Base-by-base conservation (phyloP, 2,797 vertebrate genomes). In the Rhynchonycteris naso region DNA sequence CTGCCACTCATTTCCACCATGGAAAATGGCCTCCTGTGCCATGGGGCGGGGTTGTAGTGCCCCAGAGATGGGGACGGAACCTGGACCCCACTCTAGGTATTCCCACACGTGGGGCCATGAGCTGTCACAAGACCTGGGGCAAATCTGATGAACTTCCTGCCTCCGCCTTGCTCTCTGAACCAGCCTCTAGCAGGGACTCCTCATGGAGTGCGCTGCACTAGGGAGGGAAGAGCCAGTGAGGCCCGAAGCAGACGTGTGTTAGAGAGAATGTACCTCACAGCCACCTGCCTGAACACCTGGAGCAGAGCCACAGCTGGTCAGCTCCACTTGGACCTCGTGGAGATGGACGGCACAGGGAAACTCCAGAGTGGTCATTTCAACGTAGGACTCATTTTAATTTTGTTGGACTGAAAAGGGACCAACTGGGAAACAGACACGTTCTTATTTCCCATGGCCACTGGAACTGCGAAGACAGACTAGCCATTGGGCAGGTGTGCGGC, bases 321-420 rank as follows among this genome's bases (percentile, higher is more conserved):
- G 58, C 61, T 72, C 16, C 61, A 9, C 75, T 47, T 58, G 58
- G 14, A 50, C 50, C 52, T 65, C 66, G 66, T 72, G 1, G 68
- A 78, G 66, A n/a, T 50, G 16, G 61, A 72, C 54, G 52, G 26
- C 61, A 52, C 10, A 12, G 12, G 90, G 88, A 93, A 87, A 91
- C n/a, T 80, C 82, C 58, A 68, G 56, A 80, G 15, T 11, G 8
- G 66, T 92, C 72, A 26, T 61, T 84, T 35, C 52, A 83, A 84
- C 71, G 50, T 86, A 28, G 56, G n/a, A 47, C 87, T 74, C 87
- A 10, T 83, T 90, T 91, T 83, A 69, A 82, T 71, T 84, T 66
- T 11, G 21, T 75, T 72, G 66, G 71, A 50, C 63, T 38, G 83
- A 65, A 88, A 80, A 85, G 35, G 33, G 58, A 30, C 90, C 92